Base-by-base conservation (phyloP, 2,888 invertebrate genomes). In the Drosophila meridionalis region DNA sequence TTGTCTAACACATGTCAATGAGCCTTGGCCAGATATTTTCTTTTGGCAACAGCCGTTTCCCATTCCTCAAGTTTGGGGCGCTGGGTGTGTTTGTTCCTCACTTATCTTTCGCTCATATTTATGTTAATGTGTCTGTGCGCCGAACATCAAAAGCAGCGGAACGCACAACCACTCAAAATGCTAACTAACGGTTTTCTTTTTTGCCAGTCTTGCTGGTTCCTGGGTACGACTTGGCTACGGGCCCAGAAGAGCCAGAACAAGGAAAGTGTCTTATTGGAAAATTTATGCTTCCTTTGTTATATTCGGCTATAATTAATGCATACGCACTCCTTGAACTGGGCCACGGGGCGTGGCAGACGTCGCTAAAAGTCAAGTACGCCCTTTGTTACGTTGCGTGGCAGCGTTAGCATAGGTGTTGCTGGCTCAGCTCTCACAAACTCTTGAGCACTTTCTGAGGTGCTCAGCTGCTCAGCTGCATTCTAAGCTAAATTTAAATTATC, bases 241-340 rank as follows among this genome's bases (percentile, higher is more conserved):
- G 28, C 30, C 32, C 34, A 43, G 20, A 20, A 20, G 20, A 20
- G 43, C 12, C 61, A 55, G 43, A 58, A 70, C 77, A 62, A 74
- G 77, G 76, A 89, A 84, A 85, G 77, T 85, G 87, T 85, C 85
- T 87, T 82, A 69, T 71, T 73, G 84, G 77, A 32, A 80, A 85
- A 89, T 85, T 85, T 85, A 85, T 89, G 85, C 82, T 85, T 89
- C 85, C 85, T 89, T 85, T 85, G 89, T 89, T 71, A 56, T 63
- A 61, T 50, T 62, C 42, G 72, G 40, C 47, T 72, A 81, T 78
- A 78, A 80, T 81, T 78, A 78, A 78, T 77, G 68, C 66, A 73
- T 66, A 77, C 69, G 50, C 63, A 48, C 59, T 36, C 53, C 53
- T 0, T 47, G 14, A 30, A 61, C 45, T 62, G 53, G 60, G 66